Conservation (phyloP, 2,888 invertebrate genomes). For the Dolomedes plantarius region DNA sequence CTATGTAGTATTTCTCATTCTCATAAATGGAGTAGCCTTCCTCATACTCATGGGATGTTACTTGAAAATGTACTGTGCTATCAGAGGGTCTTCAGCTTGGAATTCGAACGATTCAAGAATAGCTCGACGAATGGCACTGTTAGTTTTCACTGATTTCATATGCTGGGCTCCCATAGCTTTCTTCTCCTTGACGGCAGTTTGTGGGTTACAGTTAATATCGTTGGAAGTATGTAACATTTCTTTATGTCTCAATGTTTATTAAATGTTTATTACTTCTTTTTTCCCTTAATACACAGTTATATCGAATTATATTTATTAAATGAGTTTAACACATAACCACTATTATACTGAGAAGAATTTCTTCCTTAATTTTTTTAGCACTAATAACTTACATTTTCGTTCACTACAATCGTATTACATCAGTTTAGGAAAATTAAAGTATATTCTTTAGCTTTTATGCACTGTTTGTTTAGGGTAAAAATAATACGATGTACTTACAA, state of each 20-base stretch:
- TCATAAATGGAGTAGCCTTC: constrained; percentile 95
- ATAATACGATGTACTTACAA: too few species aligned
- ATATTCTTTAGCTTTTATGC: too few species aligned
- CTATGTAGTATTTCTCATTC: constrained; percentile 93
- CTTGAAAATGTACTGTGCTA: constrained; percentile 97
- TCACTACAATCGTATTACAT: too few species aligned
- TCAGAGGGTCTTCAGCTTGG: constrained; percentile 90
- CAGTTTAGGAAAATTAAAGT: too few species aligned
- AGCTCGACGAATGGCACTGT: constrained; percentile 95
- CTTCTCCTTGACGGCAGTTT: constrained; percentile 93
- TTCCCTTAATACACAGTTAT: too few species aligned
- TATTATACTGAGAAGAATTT: too few species aligned
- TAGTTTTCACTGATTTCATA: constrained; percentile 97
- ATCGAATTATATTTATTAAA: too few species aligned
- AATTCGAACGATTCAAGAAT: constrained; percentile 97
- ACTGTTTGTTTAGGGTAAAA: too few species aligned
- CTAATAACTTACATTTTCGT: too few species aligned
- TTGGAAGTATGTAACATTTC: constrained; percentile 80
- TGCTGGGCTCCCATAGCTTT: constrained; percentile 99
- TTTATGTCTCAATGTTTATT: neutral
- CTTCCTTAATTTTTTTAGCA: too few species aligned
- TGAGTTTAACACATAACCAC: too few species aligned
- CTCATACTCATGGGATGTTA: constrained; percentile 96
- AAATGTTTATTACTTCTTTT: too few species aligned
- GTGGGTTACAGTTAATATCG: constrained; percentile 91